These are phyloP conservation scores for Rallus crepitans DNA, from an alignment of 2,797 vertebrate genomes.

Conservation along the genomic window DNA sequence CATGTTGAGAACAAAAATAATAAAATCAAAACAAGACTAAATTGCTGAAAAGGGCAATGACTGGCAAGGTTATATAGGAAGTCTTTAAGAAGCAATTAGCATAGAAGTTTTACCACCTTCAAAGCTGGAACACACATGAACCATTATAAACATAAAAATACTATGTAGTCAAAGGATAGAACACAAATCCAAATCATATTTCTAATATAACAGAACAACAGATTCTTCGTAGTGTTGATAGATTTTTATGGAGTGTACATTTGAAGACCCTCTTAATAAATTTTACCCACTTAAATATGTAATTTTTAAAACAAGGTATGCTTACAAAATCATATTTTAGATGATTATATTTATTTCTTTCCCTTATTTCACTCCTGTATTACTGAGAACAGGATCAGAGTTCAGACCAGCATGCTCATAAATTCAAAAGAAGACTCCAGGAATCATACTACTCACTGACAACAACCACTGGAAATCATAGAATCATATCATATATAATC, in stretches of 20 bases:
- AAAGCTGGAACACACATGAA: background rate
- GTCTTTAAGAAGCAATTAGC: background rate
- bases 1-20: background rate
- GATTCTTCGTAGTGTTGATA: background rate
- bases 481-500: too few relatives aligned
- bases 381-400: background rate
- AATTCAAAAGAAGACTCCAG: background rate
- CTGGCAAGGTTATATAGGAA: background rate
- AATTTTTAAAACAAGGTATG: background rate
- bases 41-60: background rate
- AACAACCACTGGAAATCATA: background rate
- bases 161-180: background rate
- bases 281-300: background rate
- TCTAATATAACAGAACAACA: background rate
- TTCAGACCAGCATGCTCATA: background rate
- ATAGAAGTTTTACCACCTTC: rapidly evolving
- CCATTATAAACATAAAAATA: background rate
- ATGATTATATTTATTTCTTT: background rate
- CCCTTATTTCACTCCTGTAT: background rate
- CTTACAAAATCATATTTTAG: background rate
- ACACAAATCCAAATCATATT: background rate
- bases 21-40: background rate
- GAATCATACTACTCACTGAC: background rate
- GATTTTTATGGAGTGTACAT: rapidly evolving
- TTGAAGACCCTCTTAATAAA: background rate